Conservation (phyloP, 2,888 invertebrate genomes). For the Phoenoteleia sp. region DNA sequence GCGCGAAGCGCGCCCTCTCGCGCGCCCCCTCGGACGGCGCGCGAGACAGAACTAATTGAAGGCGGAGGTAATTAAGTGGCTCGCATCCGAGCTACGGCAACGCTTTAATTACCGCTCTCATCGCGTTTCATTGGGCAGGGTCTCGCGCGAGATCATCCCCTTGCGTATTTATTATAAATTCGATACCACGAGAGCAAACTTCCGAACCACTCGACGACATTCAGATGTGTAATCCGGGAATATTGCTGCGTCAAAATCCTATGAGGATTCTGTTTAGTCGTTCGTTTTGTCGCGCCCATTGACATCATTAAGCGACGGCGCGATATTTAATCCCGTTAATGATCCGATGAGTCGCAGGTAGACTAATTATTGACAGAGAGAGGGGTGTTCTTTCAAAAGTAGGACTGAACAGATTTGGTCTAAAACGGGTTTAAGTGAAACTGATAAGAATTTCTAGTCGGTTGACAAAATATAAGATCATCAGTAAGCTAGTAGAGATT, state of each 20-base stretch:
- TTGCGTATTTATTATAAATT: slow-evolving; percentile 81
- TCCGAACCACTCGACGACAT: slow-evolving; percentile 75
- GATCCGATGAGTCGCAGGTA: no score
- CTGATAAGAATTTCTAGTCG: no score
- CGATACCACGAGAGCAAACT: slow-evolving; percentile 74
- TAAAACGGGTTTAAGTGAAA: no score
- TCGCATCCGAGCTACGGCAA: slow-evolving; percentile 79
- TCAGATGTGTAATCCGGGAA: slow-evolving; percentile 60
- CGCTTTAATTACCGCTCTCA: slow-evolving; percentile 84
- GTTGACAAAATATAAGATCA: no score
- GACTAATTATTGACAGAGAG: no score
- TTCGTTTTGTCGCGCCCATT: slow-evolving; percentile 46
- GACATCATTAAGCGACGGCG: slow-evolving; percentile 38
- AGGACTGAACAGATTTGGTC: no score
- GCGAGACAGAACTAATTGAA: slow-evolving; percentile 84
- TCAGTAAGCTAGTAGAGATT: no score
- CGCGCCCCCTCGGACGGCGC: slow-evolving; percentile 83
- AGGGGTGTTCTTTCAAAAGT: no score
- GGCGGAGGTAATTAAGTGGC: slow-evolving; percentile 85
- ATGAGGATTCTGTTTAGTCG: slow-evolving; percentile 42
- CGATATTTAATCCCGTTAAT: slow-evolving; percentile 47
- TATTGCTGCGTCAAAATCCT: slow-evolving; percentile 63
- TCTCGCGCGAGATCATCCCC: slow-evolving; percentile 62
- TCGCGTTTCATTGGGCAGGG: slow-evolving; percentile 83
- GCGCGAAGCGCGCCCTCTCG: slow-evolving; percentile 65